Evolutionary conservation across 2,888 invertebrate genomes (phyloP).

Genomic region (Embidobia sp.): DNA sequence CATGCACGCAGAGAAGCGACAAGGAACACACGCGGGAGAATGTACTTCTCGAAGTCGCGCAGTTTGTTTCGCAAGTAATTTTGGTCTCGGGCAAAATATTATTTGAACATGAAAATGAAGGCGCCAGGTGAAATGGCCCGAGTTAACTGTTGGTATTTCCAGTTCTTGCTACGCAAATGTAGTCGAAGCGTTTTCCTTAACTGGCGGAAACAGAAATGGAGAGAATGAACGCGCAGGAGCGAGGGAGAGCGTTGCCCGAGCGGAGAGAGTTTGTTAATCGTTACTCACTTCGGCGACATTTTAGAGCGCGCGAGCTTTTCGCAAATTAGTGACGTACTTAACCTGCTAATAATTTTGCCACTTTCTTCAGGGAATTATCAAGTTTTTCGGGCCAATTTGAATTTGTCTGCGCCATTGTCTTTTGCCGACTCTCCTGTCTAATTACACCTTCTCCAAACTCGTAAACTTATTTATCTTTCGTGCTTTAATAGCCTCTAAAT

Average conservation of each 20-base stretch:
- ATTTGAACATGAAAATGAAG: slow-evolving; percentile 71
- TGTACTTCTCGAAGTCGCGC: slow-evolving; percentile 39
- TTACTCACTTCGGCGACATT: slow-evolving; percentile 60
- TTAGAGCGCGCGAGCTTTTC: slow-evolving; percentile 52
- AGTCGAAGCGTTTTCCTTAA: slow-evolving; percentile 43
- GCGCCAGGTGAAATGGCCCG: slow-evolving; percentile 62
- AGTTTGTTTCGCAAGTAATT: slow-evolving; percentile 62
- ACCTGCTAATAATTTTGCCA: slow-evolving; percentile 58
- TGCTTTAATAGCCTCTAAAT: no score
- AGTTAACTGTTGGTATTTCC: slow-evolving; percentile 64
- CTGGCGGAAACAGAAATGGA: slow-evolving; percentile 29
- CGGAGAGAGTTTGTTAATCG: slow-evolving; percentile 64
- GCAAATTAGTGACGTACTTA: slow-evolving; percentile 59
- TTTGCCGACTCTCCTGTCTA: neutral
- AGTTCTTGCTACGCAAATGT: slow-evolving; percentile 45
- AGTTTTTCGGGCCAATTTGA: slow-evolving; percentile 40
- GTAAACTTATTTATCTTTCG: slow-evolving; percentile 1
- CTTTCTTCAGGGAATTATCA: slow-evolving; percentile 45
- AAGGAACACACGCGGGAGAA: slow-evolving; percentile 27
- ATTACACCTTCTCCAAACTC: neutral
- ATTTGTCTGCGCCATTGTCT: slow-evolving; percentile 13
- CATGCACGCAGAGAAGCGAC: no score
- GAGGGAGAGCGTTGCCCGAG: slow-evolving; percentile 22
- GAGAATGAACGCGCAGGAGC: slow-evolving; percentile 26
- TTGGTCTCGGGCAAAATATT: slow-evolving; percentile 66